Evolutionary conservation across 2,797 vertebrate genomes (phyloP).

Genomic region (Muraenolepis orangiensis): DNA sequence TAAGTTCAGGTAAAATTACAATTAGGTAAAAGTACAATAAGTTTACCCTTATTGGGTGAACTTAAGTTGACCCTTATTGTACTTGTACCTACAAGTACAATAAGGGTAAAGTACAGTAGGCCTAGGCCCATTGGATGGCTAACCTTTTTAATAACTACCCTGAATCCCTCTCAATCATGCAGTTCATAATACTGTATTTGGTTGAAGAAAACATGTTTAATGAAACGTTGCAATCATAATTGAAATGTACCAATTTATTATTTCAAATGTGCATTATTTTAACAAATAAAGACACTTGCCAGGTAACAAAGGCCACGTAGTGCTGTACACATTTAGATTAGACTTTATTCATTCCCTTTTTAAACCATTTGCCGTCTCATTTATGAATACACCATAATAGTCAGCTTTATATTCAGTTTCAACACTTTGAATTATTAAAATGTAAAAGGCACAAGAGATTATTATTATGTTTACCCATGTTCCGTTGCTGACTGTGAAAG

Average conservation of each 20-base stretch:
- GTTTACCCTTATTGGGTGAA: too few species aligned
- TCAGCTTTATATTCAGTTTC: constrained; percentile 25
- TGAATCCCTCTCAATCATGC: neutral
- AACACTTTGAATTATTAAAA: constrained; percentile 17
- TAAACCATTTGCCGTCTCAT: neutral
- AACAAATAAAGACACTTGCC: constrained; percentile 24
- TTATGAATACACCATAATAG: constrained; percentile 9
- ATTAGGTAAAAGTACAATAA: too few species aligned
- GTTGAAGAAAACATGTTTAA: neutral
- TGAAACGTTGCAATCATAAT: constrained; percentile 32
- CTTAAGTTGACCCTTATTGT: too few species aligned
- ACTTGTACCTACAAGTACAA: too few species aligned
- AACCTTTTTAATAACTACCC: neutral
- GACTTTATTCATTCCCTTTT: constrained; percentile 37
- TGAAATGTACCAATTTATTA: constrained; percentile 41
- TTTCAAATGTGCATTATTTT: constrained; percentile 47
- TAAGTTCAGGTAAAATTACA: too few species aligned
- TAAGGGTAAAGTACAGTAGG: too few species aligned
- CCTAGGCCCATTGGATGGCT: too few species aligned
- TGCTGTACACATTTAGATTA: constrained; percentile 21
- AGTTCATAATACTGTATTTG: neutral
- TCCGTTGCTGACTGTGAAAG: too few species aligned
- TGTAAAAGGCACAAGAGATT: neutral
- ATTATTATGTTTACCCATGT: constrained; percentile 1
- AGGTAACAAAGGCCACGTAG: constrained; percentile 37